Base-by-base conservation (phyloP, 2,113 vertebrate genomes). In the Oreochromis spilurus region DNA sequence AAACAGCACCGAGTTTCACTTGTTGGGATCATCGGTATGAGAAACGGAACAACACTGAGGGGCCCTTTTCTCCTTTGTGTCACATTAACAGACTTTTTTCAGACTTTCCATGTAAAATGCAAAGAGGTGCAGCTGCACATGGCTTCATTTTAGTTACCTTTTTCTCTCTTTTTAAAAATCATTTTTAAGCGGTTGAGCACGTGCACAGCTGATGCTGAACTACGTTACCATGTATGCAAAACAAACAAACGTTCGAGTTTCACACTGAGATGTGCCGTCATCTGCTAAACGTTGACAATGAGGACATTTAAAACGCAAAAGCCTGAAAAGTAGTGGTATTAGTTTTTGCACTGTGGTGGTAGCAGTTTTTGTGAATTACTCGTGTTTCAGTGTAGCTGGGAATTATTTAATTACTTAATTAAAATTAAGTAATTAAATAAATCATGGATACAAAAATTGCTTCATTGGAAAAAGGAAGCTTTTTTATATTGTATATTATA, bases 1-100 rank as follows among this genome's bases (percentile, higher is more conserved):
- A 95, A 94, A 75, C 84, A 87, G 55, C 75, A 14, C 6, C 2
- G 17, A 36, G 55, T 58, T 53, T 87, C 90, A 65, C 87, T 26
- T 81, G 29, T 21, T 54, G 26, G 72, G 24, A 40, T 50, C 1
- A 4, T 52, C 38, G 5, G 17, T 36, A 29, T 26, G 31, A 40
- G 9, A 9, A 38, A 52, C 55, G 19, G n/a, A 53, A 43, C 16
- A 26, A 10, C 17, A 29, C 14, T 4, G 4, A 62, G 0, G 5
- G 36, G 38, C 2, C 3, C 34, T 9, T 11, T 52, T 13, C 14
- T 78, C 2, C 1, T 75, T 65, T 38, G 14, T 12, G 55, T n/a
- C n/a, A 45, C 54, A 55, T n/a, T 77, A 34, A 52, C 13, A 0
- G 34, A 77, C 24, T 48, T 7, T 45, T 60, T 77, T 77, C 26